A percentile compares a stretch with the other conserved stretches of the same genome.
These are phyloP conservation scores for Acanthornis magna DNA, from an alignment of 2,797 vertebrate species.

Conservation along the genomic window DNA sequence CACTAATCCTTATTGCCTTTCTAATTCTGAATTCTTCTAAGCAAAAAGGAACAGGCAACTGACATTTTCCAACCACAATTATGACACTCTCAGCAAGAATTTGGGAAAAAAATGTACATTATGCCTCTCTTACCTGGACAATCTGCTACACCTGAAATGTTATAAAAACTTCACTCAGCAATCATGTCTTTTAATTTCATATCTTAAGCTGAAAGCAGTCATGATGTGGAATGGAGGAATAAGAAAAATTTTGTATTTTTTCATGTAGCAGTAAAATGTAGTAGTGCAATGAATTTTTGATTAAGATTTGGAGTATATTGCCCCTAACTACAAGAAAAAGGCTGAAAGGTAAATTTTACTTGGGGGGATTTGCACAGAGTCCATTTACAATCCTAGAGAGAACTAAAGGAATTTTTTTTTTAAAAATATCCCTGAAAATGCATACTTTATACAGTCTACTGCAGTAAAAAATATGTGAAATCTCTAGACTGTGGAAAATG, in stretches of 20 bases:
- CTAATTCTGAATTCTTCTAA: background rate
- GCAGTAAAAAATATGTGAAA: background rate
- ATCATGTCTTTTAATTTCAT: slow-evolving; percentile 7
- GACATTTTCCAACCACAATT: background rate
- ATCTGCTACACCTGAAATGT: background rate
- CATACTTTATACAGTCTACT: background rate
- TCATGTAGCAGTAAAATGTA: background rate
- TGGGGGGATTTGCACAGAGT: background rate
- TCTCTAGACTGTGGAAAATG: background rate
- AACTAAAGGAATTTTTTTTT: background rate
- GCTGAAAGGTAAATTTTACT: background rate
- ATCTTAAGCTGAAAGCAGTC: slow-evolving; percentile 24
- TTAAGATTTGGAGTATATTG: slow-evolving; percentile 1
- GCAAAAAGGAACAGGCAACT: slow-evolving; percentile 1
- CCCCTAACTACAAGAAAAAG: background rate
- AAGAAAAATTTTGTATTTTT: background rate
- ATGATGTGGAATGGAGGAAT: background rate
- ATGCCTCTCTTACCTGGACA: background rate
- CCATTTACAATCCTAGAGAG: background rate
- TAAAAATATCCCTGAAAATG: background rate
- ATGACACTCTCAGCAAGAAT: background rate
- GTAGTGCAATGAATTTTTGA: slow-evolving; percentile 19
- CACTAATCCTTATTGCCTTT: background rate
- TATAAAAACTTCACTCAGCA: background rate
- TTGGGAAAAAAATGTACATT: background rate